These are phyloP conservation scores for Scrobipalpa costella DNA, from an alignment of 2,888 invertebrate species.

Conservation along the genomic window DNA sequence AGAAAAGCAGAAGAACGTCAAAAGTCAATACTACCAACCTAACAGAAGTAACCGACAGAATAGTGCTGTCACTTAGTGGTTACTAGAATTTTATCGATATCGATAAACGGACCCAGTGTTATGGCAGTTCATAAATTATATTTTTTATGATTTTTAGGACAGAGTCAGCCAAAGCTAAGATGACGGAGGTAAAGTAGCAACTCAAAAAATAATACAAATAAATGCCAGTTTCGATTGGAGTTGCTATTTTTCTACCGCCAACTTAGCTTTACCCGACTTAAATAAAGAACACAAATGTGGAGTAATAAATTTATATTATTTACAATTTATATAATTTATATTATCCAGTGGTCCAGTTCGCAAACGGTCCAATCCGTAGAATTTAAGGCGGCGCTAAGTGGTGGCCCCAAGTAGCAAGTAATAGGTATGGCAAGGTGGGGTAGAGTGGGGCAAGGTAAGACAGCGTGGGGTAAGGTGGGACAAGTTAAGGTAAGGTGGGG, in stretches of 20 bases:
- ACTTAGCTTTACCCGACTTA: conserved; percentile 4
- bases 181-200: too few relatives aligned
- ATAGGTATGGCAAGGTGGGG: too few relatives aligned
- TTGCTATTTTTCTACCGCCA: conserved; percentile 7
- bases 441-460: too few relatives aligned
- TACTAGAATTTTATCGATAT: conserved; percentile 7
- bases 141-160: neutral
- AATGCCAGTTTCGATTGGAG: conserved; percentile 1
- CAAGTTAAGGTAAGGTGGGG: too few relatives aligned
- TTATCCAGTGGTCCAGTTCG: too few relatives aligned
- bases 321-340: neutral
- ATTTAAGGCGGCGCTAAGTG: too few relatives aligned
- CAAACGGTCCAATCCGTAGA: too few relatives aligned
- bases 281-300: conserved; percentile 5
- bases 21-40: conserved; percentile 5
- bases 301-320: conserved; percentile 2
- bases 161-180: too few relatives aligned
- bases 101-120: neutral
- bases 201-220: neutral
- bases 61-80: conserved; percentile 3
- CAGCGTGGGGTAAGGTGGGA: too few relatives aligned
- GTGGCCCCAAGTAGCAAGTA: too few relatives aligned
- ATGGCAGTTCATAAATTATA: neutral
- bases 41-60: neutral
- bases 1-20: conserved; percentile 4